These are phyloP conservation scores for Chrysolina haemoptera DNA, from an alignment of 2,888 invertebrate species.

Conservation along the genomic window DNA sequence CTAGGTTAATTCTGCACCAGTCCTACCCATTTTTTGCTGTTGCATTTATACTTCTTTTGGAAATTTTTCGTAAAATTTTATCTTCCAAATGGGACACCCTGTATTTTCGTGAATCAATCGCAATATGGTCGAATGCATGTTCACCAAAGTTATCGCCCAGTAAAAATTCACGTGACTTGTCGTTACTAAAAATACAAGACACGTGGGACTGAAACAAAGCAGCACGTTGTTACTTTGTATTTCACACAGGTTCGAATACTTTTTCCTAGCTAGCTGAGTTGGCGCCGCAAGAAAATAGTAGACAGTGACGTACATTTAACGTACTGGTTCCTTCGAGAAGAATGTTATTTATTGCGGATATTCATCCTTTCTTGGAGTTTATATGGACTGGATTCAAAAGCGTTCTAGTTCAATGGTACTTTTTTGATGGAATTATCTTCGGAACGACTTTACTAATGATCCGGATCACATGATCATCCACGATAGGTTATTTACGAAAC, in stretches of 20 bases:
- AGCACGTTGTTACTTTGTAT: conserved; percentile 3
- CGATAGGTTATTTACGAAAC: not conserved
- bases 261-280: conserved; percentile 7
- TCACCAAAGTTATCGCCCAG: not conserved
- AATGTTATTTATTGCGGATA: conserved; percentile 13
- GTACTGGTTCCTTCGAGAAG: conserved; percentile 12
- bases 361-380: conserved; percentile 18
- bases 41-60: too few species aligned
- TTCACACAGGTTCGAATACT: conserved; percentile 1
- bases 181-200: not conserved
- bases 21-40: too few species aligned
- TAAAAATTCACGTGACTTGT: conserved; percentile 10
- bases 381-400: conserved; percentile 5
- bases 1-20: too few species aligned
- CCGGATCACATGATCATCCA: not conserved
- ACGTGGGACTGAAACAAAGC: conserved; percentile 14
- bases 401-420: not conserved
- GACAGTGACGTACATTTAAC: conserved; percentile 1
- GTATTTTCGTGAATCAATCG: not conserved
- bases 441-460: not conserved
- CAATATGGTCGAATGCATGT: conserved; percentile 1
- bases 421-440: not conserved
- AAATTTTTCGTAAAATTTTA: too few species aligned
- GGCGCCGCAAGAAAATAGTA: not conserved
- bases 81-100: too few species aligned